phyloP scores from a whole-genome alignment of 2,888 invertebrate genomes.

The Lasioglossum marginatum region DNA sequence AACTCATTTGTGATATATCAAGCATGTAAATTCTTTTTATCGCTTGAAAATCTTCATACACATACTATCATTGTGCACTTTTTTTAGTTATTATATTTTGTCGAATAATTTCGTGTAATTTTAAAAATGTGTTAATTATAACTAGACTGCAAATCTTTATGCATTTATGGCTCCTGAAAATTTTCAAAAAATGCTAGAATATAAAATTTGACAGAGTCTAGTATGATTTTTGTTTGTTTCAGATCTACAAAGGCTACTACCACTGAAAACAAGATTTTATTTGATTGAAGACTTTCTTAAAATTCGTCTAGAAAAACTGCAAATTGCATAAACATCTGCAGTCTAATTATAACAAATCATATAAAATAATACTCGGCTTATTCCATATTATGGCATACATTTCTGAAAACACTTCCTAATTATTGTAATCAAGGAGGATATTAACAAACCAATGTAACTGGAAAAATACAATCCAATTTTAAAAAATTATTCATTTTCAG shows the following conservation, averaged over 20 bases:
- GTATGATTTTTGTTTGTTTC: no score
- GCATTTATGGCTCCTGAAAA: no score
- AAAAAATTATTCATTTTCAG: no score
- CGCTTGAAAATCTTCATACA: background rate
- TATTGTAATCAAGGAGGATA: background rate
- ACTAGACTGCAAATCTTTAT: no score
- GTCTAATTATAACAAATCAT: background rate
- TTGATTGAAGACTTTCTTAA: no score
- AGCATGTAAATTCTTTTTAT: background rate
- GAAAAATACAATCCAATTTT: background rate
- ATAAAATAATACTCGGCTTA: background rate
- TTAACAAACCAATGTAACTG: background rate
- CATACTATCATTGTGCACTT: background rate
- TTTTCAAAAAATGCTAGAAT: no score
- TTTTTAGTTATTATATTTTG: background rate
- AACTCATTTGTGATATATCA: background rate
- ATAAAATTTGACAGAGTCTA: no score
- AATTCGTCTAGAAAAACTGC: no score
- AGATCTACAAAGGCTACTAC: no score
- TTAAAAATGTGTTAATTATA: background rate
- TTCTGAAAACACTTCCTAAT: background rate
- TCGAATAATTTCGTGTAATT: background rate
- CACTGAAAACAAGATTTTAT: no score
- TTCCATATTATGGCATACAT: background rate
- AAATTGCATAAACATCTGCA: no score